A percentile compares a stretch with the other conserved stretches of the same genome.
These are phyloP conservation scores for Tridacna gigas DNA, from an alignment of 2,888 invertebrate genomes.

Conservation along the genomic window DNA sequence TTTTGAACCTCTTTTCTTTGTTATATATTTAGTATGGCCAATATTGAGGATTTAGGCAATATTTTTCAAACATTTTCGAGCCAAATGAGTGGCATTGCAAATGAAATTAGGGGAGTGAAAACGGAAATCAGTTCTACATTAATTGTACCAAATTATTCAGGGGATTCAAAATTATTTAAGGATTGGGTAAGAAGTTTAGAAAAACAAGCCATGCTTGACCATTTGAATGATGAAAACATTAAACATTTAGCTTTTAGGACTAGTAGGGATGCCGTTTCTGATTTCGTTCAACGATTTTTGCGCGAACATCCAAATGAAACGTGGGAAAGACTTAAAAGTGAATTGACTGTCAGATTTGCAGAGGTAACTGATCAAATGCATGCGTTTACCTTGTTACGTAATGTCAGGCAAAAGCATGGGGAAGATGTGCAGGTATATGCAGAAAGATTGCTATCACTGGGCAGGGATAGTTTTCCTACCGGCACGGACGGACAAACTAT, in stretches of 20 bases:
- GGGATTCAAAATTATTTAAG: not conserved
- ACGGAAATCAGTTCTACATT: too few relatives aligned
- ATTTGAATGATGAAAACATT: not conserved
- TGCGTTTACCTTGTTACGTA: slow-evolving; percentile 39
- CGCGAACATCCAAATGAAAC: not conserved
- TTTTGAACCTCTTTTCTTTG: too few relatives aligned
- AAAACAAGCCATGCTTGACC: slow-evolving; percentile 6
- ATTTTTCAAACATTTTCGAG: too few relatives aligned
- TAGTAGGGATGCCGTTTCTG: not conserved
- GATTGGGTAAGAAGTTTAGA: not conserved
- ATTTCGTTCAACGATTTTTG: slow-evolving; percentile 1
- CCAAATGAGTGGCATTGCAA: too few relatives aligned
- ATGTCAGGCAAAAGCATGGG: slow-evolving; percentile 35
- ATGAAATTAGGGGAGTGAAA: too few relatives aligned
- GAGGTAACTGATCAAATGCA: slow-evolving; percentile 47
- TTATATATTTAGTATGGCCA: too few relatives aligned
- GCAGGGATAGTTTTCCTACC: slow-evolving; percentile 35
- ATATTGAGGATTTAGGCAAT: too few relatives aligned
- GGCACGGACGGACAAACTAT: not conserved
- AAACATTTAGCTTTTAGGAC: not conserved
- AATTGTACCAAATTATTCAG: not conserved
- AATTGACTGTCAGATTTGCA: slow-evolving; percentile 30
- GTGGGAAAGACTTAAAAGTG: slow-evolving; percentile 8
- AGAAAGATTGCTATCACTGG: slow-evolving; percentile 39
- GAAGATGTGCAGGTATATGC: slow-evolving; percentile 50